A percentile compares a stretch with the other conserved stretches of the same genome.
Conservation (phyloP, 1,140 invertebrate genomes). For the Oryzaephilus surinamensis region DNA sequence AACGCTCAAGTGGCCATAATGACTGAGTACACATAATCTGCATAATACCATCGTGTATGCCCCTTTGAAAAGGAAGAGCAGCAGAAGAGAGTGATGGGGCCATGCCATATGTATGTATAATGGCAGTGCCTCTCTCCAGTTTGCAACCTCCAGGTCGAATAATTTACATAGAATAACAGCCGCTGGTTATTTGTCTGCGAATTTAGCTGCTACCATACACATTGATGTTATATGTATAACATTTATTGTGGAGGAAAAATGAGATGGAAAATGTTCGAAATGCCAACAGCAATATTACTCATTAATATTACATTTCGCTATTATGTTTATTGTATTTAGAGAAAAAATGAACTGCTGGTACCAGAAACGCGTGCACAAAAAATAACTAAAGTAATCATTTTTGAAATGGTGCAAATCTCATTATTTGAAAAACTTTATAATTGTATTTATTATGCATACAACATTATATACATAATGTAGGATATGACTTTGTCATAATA, state of each 20-base stretch:
- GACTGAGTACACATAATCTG: conserved; percentile 30
- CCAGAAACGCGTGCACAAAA: too few species aligned
- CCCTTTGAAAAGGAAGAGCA: conserved; percentile 7
- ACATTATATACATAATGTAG: background rate
- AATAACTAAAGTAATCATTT: too few species aligned
- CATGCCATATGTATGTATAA: too few species aligned
- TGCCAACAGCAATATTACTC: too few species aligned
- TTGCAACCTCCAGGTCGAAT: conserved; percentile 28
- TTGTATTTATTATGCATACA: conserved; percentile 11
- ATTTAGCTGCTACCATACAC: too few species aligned
- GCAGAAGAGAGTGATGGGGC: too few species aligned
- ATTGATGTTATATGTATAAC: too few species aligned
- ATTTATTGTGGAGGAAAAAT: too few species aligned
- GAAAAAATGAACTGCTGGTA: too few species aligned
- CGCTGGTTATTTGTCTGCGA: conserved; percentile 18
- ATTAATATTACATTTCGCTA: too few species aligned
- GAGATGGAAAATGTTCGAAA: too few species aligned
- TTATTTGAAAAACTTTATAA: conserved; percentile 10
- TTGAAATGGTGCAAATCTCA: conserved; percentile 7
- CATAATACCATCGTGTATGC: conserved; percentile 18
- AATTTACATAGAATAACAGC: conserved; percentile 29
- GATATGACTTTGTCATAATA: conserved; percentile 8
- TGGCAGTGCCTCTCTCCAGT: conserved; percentile 23
- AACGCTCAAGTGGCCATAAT: conserved; percentile 28
- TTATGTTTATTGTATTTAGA: too few species aligned